Conservation (phyloP, 1,140 invertebrate species). For the Macrocentrus cingulum region DNA sequence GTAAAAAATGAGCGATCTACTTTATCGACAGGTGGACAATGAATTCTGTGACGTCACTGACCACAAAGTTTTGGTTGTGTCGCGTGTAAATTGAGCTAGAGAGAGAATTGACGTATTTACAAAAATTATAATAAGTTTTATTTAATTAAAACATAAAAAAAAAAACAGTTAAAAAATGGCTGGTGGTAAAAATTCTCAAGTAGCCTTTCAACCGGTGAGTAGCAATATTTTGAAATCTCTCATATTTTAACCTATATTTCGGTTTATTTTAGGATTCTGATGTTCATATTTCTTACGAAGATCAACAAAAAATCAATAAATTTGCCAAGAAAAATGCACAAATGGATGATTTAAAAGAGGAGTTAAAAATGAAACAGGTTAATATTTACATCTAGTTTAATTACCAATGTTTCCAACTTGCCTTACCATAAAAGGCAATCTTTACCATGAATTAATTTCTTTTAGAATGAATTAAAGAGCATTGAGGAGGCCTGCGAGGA, state of each 20-base stretch:
- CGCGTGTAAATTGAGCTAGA: too few relatives aligned
- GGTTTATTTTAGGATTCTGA: conserved; percentile 74
- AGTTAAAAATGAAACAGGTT: conserved; percentile 84
- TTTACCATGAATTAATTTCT: neutral
- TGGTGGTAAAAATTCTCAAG: conserved; percentile 43
- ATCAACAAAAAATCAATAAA: conserved; percentile 97
- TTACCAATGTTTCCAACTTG: neutral
- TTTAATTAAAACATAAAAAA: conserved; percentile 15
- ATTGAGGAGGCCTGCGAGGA: conserved; percentile 91
- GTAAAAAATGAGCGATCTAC: neutral
- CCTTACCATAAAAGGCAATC: conserved; percentile 23
- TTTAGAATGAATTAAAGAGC: conserved; percentile 84
- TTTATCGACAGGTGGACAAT: neutral
- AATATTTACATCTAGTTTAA: conserved; percentile 21
- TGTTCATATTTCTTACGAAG: conserved; percentile 92
- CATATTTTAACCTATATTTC: conserved; percentile 13
- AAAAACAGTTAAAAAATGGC: conserved; percentile 38
- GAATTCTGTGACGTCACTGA: too few relatives aligned
- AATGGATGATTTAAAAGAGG: conserved; percentile 87
- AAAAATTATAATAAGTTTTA: too few relatives aligned
- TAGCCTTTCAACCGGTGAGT: conserved; percentile 49
- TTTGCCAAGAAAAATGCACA: conserved; percentile 92
- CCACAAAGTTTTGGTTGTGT: too few relatives aligned
- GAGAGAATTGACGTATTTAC: too few relatives aligned
- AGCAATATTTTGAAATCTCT: conserved; percentile 16